Percentiles rank a stretch among this genome's conserved stretches.
Evolutionary conservation across 2,888 invertebrate genomes (phyloP).

Genomic region (Suillia variegata): DNA sequence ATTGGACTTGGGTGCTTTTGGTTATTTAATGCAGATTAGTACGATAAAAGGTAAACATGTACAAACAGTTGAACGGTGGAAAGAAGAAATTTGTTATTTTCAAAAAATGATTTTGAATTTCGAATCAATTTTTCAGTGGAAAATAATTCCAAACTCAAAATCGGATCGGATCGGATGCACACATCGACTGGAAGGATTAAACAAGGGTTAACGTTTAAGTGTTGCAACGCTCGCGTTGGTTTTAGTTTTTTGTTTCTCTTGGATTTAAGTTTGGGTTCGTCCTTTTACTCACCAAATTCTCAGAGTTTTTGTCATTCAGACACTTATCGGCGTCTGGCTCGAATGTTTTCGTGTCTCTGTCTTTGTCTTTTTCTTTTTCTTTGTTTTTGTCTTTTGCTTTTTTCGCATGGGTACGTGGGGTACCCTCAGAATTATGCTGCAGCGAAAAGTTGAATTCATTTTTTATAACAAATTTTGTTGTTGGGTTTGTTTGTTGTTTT

Average conservation of each 20-base stretch:
- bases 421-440: constrained; percentile 14
- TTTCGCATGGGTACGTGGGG: constrained; percentile 44
- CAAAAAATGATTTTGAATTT: too few species aligned
- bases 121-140: too few species aligned
- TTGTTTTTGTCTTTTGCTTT: constrained; percentile 50
- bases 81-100: too few species aligned
- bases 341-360: constrained; percentile 37
- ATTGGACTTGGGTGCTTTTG: too few species aligned
- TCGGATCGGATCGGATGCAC: too few species aligned
- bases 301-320: constrained; percentile 55
- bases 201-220: background rate
- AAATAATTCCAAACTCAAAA: too few species aligned
- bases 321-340: constrained; percentile 51
- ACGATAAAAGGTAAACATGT: too few species aligned
- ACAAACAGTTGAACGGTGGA: too few species aligned
- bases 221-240: background rate
- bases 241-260: background rate
- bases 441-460: background rate
- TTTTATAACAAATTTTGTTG: background rate
- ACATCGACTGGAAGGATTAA: too few species aligned
- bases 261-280: too few species aligned
- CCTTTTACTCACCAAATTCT: constrained; percentile 57
- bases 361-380: constrained; percentile 44
- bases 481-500: too few species aligned
- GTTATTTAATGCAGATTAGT: too few species aligned